A percentile compares a stretch with the other conserved stretches of the same genome.
Evolutionary conservation across 2,797 vertebrate species (phyloP).

Genomic region (Anabacerthia variegaticeps): DNA sequence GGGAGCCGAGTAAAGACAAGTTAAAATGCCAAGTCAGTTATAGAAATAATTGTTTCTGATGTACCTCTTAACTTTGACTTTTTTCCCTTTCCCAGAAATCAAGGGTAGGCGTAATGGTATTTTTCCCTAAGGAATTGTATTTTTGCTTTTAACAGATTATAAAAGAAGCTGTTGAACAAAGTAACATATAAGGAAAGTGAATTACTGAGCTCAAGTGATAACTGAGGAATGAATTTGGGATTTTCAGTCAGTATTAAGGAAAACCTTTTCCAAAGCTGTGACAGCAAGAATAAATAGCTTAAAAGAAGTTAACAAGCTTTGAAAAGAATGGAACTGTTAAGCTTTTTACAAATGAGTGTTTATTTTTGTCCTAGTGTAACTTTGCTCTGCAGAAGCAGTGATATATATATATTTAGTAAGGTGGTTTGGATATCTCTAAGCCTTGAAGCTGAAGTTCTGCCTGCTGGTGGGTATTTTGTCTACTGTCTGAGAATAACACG

Average conservation of each 20-base stretch:
- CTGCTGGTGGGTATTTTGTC: neutral
- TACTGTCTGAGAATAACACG: neutral
- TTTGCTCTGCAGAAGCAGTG: neutral
- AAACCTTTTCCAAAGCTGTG: neutral
- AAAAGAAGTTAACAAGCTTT: neutral
- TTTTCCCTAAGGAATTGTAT: neutral
- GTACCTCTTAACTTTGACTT: neutral
- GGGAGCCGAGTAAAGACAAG: neutral
- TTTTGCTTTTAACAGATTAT: neutral
- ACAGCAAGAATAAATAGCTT: neutral
- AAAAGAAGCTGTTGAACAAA: neutral
- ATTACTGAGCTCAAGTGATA: neutral
- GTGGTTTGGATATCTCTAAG: neutral
- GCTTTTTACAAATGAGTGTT: neutral
- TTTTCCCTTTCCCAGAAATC: neutral
- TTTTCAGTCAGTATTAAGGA: neutral
- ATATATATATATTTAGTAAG: neutral
- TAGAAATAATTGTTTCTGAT: neutral
- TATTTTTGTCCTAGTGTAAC: neutral
- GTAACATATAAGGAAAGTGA: neutral
- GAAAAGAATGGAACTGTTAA: neutral
- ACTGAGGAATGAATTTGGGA: neutral
- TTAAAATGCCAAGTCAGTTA: neutral
- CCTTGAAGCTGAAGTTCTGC: neutral
- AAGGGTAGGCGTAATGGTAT: neutral